Percentiles rank a stretch among this genome's conserved stretches.
Conservation (phyloP, 2,888 invertebrate species). For the Eustalomyia histrio region DNA sequence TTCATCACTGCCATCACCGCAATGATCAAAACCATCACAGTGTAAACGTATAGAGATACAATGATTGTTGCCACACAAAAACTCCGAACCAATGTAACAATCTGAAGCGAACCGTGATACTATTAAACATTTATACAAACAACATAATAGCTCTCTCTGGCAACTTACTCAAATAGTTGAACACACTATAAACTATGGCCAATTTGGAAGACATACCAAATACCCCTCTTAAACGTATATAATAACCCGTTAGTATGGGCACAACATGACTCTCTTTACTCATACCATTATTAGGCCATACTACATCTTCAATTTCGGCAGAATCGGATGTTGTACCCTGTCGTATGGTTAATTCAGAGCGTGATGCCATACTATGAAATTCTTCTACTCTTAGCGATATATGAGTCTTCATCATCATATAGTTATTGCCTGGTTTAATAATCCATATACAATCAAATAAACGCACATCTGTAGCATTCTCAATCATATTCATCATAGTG, state of each 20-base stretch:
- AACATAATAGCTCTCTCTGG: not conserved
- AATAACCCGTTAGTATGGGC: constrained; percentile 84
- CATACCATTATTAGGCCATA: constrained; percentile 80
- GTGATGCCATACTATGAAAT: constrained; percentile 83
- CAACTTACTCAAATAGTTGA: constrained; percentile 84
- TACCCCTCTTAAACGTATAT: constrained; percentile 84
- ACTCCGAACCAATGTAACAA: constrained; percentile 85
- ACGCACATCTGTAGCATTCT: constrained; percentile 81
- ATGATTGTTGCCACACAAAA: constrained; percentile 85
- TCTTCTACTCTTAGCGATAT: constrained; percentile 83
- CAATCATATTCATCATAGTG: constrained; percentile 88
- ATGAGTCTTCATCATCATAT: constrained; percentile 84
- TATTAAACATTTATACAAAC: not conserved
- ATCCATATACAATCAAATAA: constrained; percentile 87
- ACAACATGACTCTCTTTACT: constrained; percentile 82
- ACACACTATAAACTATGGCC: constrained; percentile 85
- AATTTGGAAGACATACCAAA: constrained; percentile 84
- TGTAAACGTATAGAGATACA: constrained; percentile 85
- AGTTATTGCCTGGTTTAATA: constrained; percentile 84
- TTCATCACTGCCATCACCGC: constrained; percentile 87
- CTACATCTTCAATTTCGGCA: constrained; percentile 82
- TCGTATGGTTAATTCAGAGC: constrained; percentile 83
- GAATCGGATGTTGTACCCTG: constrained; percentile 85
- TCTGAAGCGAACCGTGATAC: constrained; percentile 80
- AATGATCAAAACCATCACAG: constrained; percentile 89